Conservation (phyloP, 2,888 invertebrate genomes). For the Sialis lutaria region DNA sequence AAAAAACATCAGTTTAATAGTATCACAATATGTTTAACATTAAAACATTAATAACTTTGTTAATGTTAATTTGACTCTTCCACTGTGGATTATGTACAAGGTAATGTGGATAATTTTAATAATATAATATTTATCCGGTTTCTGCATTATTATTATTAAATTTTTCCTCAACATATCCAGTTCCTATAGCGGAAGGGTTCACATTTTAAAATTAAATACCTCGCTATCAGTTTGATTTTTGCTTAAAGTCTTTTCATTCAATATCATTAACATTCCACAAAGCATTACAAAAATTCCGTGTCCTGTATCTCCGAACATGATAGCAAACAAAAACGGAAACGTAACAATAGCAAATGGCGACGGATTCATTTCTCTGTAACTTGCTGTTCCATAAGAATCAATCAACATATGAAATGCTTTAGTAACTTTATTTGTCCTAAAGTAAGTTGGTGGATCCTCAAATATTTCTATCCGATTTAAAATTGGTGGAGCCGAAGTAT, state of each 20-base stretch:
- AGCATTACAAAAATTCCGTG: conserved; percentile 49
- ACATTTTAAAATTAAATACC: too few species aligned
- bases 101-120: too few species aligned
- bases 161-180: too few species aligned
- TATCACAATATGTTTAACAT: too few species aligned
- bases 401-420: conserved; percentile 85
- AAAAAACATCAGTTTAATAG: too few species aligned
- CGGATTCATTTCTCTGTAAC: conserved; percentile 92
- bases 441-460: conserved; percentile 87
- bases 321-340: conserved; percentile 61
- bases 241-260: conserved; percentile 39
- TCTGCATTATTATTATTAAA: too few species aligned
- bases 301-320: conserved; percentile 64
- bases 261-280: conserved; percentile 41
- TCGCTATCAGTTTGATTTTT: conserved; percentile 34
- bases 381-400: conserved; percentile 90
- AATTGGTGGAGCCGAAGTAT: too few species aligned
- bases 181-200: too few species aligned
- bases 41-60: too few species aligned
- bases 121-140: too few species aligned
- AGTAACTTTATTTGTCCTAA: conserved; percentile 92
- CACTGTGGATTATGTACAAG: too few species aligned
- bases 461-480: conserved; percentile 85
- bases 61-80: too few species aligned
- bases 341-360: conserved; percentile 55